Conservation (phyloP, 2,888 invertebrate species). For the Laothoe populi region DNA sequence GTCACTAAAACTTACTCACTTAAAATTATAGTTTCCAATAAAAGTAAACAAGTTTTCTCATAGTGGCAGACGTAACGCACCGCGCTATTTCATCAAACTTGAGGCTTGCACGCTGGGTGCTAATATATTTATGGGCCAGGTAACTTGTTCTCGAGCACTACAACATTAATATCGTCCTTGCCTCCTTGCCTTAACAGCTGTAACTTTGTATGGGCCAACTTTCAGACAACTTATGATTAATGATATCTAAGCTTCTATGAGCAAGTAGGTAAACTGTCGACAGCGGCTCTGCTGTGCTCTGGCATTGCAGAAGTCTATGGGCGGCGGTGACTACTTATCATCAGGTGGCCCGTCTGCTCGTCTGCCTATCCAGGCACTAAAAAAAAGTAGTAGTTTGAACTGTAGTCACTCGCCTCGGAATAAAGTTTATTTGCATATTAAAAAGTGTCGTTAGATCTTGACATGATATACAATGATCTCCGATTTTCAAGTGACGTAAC, state of each 20-base stretch:
- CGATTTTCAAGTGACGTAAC: too few relatives aligned
- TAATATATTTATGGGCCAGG: slow-evolving; percentile 66
- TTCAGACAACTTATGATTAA: slow-evolving; percentile 62
- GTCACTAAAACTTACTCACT: not conserved
- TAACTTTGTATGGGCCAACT: slow-evolving; percentile 56
- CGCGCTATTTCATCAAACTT: slow-evolving; percentile 53
- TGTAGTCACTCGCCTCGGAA: slow-evolving; percentile 7
- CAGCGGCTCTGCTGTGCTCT: too few relatives aligned
- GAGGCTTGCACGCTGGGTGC: slow-evolving; percentile 42
- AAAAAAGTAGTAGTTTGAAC: slow-evolving; percentile 25
- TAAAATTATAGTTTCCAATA: not conserved
- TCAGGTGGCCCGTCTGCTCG: too few relatives aligned
- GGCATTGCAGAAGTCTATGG: too few relatives aligned
- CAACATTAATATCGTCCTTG: slow-evolving; percentile 63
- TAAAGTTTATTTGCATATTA: slow-evolving; percentile 18
- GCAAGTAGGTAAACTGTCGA: too few relatives aligned
- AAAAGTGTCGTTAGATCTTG: too few relatives aligned
- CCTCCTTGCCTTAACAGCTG: slow-evolving; percentile 59
- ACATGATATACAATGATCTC: too few relatives aligned
- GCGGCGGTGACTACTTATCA: too few relatives aligned
- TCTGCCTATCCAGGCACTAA: too few relatives aligned
- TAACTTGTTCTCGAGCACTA: slow-evolving; percentile 61
- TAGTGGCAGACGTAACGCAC: not conserved
- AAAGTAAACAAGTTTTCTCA: not conserved
- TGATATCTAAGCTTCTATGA: slow-evolving; percentile 46